These are phyloP conservation scores for Grammomys dolichurus DNA, from an alignment of 2,113 vertebrate species.

Conservation along the genomic window DNA sequence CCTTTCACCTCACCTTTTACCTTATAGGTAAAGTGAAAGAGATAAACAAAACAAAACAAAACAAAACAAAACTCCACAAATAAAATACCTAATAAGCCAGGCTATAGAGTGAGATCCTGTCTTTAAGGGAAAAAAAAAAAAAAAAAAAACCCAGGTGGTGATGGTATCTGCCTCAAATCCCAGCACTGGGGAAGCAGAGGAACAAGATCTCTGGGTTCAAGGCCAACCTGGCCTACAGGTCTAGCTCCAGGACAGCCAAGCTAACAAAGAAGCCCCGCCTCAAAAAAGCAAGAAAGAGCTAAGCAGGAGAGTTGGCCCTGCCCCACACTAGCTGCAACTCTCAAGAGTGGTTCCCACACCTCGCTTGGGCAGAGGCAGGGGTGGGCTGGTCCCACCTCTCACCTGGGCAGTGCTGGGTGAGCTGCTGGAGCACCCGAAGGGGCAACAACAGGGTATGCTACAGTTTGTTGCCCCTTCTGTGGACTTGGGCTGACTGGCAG, in stretches of 20 bases:
- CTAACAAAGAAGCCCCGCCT: neutral
- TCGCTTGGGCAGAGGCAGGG: neutral
- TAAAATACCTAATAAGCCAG: too few relatives aligned
- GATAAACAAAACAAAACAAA: neutral
- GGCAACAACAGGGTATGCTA: neutral
- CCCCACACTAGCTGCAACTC: neutral
- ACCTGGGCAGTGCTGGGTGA: neutral
- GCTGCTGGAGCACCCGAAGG: neutral
- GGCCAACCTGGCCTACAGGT: neutral
- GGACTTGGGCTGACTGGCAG: too few relatives aligned
- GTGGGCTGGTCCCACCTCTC: neutral
- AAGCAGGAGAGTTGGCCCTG: neutral
- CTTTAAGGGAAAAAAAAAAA: neutral
- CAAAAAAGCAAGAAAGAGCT: neutral
- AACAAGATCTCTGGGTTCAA: neutral
- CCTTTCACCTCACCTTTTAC: neutral
- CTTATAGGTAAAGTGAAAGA: neutral
- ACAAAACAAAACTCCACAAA: neutral
- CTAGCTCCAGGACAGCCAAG: neutral
- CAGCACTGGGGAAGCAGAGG: neutral
- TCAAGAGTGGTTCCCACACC: neutral
- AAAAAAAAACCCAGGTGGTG: neutral
- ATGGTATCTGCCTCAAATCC: neutral
- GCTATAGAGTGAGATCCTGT: too few relatives aligned
- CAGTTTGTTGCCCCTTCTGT: too few relatives aligned